Percentiles rank a stretch among this genome's conserved stretches.
Conservation (phyloP, 2,888 invertebrate species). For the Cosmia trapezina region DNA sequence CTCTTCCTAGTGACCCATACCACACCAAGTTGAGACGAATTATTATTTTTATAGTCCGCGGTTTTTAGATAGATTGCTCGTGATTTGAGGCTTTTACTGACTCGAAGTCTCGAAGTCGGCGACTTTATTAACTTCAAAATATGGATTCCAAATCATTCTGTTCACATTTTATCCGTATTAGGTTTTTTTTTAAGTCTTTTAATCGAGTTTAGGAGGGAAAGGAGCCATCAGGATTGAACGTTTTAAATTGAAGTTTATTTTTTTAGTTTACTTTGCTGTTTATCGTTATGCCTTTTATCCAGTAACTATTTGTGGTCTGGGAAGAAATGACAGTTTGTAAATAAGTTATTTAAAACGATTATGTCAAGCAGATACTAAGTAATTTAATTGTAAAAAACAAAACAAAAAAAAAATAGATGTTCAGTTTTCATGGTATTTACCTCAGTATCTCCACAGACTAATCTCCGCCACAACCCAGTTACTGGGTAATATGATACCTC, state of each 20-base stretch:
- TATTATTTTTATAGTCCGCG: constrained; percentile 88
- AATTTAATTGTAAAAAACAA: too few relatives aligned
- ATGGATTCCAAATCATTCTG: constrained; percentile 50
- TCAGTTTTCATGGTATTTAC: too few relatives aligned
- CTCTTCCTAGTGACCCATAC: constrained; percentile 26
- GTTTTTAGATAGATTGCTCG: constrained; percentile 85
- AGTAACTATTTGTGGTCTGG: background rate
- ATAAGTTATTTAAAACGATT: too few relatives aligned
- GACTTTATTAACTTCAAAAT: constrained; percentile 73
- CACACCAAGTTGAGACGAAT: constrained; percentile 79
- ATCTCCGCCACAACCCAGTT: too few relatives aligned
- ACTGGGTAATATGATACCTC: too few relatives aligned
- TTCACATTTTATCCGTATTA: constrained; percentile 44
- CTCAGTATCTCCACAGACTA: too few relatives aligned
- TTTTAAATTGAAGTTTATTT: background rate
- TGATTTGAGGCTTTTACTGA: constrained; percentile 85
- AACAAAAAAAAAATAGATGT: too few relatives aligned
- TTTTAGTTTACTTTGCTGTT: background rate
- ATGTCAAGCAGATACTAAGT: too few relatives aligned
- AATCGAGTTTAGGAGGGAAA: constrained; percentile 11
- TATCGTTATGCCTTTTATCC: background rate
- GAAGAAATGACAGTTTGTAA: too few relatives aligned
- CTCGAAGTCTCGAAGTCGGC: constrained; percentile 75
- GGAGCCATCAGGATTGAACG: constrained; percentile 1
- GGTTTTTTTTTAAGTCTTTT: constrained; percentile 34